A percentile compares a stretch with the other conserved stretches of the same genome.
These are phyloP conservation scores for Erythrocercus mccallii DNA, from an alignment of 2,113 vertebrate species.

Conservation along the genomic window DNA sequence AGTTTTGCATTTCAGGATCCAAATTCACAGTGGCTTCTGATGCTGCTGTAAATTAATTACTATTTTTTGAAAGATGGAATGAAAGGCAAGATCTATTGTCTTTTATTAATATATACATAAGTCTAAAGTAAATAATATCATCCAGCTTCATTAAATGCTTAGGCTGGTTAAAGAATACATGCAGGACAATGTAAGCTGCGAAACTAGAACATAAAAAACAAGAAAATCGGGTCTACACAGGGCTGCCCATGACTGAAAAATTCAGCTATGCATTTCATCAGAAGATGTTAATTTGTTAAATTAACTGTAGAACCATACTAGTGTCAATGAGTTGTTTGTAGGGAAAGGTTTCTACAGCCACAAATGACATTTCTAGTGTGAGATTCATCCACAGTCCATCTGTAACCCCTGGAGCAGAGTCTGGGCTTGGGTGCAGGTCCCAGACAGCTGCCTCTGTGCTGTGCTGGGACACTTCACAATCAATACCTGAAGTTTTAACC, in stretches of 20 bases:
- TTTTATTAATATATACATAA: neutral
- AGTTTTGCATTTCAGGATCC: neutral
- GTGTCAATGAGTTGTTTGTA: neutral
- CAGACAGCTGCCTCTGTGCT: neutral
- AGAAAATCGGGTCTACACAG: neutral
- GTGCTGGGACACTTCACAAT: neutral
- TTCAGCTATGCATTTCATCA: neutral
- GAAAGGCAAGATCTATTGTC: neutral
- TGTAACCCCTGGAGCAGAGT: neutral
- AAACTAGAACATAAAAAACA: neutral
- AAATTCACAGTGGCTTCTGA: neutral
- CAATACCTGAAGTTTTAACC: neutral
- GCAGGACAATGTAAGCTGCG: neutral
- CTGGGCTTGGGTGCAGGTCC: neutral
- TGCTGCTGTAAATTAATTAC: neutral
- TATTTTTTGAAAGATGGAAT: neutral
- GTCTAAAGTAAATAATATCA: neutral
- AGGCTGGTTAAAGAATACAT: neutral
- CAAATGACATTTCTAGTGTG: neutral
- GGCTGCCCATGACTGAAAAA: neutral
- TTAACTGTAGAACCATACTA: neutral
- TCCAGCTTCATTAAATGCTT: neutral
- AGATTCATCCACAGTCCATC: accelerated
- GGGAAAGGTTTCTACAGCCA: neutral
- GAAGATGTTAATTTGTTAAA: neutral